Conservation (phyloP, 2,113 vertebrate species). For the Platysternon megacephalum region DNA sequence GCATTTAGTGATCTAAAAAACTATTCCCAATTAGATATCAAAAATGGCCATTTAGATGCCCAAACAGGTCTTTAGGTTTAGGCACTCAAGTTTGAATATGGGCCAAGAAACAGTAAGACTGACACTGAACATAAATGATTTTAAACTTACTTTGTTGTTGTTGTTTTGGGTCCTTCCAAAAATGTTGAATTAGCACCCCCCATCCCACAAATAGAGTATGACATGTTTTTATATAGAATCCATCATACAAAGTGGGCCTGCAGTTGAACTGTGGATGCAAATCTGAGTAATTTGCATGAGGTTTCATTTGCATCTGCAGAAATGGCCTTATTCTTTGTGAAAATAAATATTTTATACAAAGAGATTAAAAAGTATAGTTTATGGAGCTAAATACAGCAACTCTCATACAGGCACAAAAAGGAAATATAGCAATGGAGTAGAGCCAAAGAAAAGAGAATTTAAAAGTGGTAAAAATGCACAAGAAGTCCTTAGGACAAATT, state of each 20-base stretch:
- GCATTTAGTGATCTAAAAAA: not conserved
- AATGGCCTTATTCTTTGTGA: not conserved
- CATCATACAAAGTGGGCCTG: not conserved
- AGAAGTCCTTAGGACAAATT: not conserved
- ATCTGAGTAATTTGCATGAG: not conserved
- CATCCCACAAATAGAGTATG: not conserved
- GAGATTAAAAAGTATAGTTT: not conserved
- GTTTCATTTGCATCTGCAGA: not conserved
- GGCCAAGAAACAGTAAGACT: not conserved
- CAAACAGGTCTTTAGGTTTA: not conserved
- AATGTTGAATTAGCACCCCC: not conserved
- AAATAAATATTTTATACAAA: not conserved
- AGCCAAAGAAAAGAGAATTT: not conserved
- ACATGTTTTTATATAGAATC: not conserved
- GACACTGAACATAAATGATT: not conserved
- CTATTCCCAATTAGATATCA: not conserved
- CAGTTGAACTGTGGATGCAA: not conserved
- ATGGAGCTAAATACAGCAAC: not conserved
- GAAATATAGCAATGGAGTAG: not conserved
- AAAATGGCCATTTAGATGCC: not conserved
- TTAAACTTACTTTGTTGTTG: not conserved
- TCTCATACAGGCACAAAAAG: not conserved
- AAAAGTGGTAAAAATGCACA: not conserved
- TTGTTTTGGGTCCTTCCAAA: not conserved
- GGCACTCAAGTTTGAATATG: conserved; percentile 16